phyloP scores from a whole-genome alignment of 2,113 vertebrate genomes.

The Eulacestoma nigropectus region DNA sequence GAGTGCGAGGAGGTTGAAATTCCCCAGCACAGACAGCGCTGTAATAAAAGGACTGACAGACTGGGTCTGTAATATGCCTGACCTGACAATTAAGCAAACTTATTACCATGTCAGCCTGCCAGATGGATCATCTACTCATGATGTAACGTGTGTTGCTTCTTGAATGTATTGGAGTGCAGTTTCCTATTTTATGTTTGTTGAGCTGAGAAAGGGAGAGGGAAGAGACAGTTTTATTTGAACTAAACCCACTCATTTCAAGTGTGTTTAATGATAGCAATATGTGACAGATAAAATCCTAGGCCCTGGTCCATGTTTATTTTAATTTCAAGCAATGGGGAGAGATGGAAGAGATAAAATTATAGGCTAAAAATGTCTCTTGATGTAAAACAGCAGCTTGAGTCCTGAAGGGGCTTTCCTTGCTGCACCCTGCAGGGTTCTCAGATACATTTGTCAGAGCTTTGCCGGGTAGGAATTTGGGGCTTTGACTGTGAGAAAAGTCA shows the following conservation, averaged over 20 bases:
- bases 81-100: slow-evolving; percentile 74
- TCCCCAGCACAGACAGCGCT: slow-evolving; percentile 44
- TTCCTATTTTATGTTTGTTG: slow-evolving; percentile 63
- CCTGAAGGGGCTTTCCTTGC: background rate
- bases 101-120: slow-evolving; percentile 70
- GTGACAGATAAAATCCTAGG: slow-evolving; percentile 72
- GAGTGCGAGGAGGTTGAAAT: slow-evolving; percentile 3
- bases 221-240: slow-evolving; percentile 72
- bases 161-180: slow-evolving; percentile 50
- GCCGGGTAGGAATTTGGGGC: background rate
- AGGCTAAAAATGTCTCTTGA: slow-evolving; percentile 30
- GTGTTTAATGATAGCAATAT: slow-evolving; percentile 73
- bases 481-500: background rate
- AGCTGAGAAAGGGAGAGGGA: slow-evolving; percentile 43
- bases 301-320: slow-evolving; percentile 71
- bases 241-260: slow-evolving; percentile 71
- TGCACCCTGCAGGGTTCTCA: background rate
- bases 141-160: slow-evolving; percentile 48
- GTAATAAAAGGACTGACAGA: slow-evolving; percentile 58
- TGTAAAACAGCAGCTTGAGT: slow-evolving; percentile 4
- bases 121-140: slow-evolving; percentile 70
- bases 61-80: slow-evolving; percentile 66
- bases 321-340: slow-evolving; percentile 48
- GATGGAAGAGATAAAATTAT: slow-evolving; percentile 41
- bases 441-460: background rate